phyloP scores from a whole-genome alignment of 2,797 vertebrate species.

The Miichthys miiuy region DNA sequence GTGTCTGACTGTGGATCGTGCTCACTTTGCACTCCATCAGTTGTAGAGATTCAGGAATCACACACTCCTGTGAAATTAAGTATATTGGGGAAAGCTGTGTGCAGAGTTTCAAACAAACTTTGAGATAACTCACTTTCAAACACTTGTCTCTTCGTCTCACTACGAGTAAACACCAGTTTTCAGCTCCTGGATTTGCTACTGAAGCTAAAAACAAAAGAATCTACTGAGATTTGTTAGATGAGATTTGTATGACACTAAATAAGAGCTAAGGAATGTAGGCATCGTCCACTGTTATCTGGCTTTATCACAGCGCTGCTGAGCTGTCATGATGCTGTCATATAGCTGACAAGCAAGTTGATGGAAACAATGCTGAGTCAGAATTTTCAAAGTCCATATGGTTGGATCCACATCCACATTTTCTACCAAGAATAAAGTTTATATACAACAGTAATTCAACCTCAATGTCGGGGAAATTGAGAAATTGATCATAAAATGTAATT shows the following conservation, averaged over 20 bases:
- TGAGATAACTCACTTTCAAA: background rate
- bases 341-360: slow-evolving; percentile 4
- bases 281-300: slow-evolving; percentile 8
- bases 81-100: no score
- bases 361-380: background rate
- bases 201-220: background rate
- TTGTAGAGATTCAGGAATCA: no score
- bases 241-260: background rate
- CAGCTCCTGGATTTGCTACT: background rate
- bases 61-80: no score
- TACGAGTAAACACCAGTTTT: background rate
- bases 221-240: background rate
- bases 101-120: background rate
- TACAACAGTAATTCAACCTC: background rate
- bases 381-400: background rate
- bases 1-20: no score
- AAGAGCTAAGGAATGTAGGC: background rate
- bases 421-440: background rate
- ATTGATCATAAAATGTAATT: background rate
- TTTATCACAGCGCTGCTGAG: slow-evolving; percentile 2
- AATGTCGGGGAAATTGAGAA: background rate
- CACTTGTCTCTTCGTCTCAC: background rate
- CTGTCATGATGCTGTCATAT: slow-evolving; percentile 28
- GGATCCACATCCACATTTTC: background rate
- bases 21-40: no score